Conservation (phyloP, 2,113 vertebrate species). For the Struthio camelus region DNA sequence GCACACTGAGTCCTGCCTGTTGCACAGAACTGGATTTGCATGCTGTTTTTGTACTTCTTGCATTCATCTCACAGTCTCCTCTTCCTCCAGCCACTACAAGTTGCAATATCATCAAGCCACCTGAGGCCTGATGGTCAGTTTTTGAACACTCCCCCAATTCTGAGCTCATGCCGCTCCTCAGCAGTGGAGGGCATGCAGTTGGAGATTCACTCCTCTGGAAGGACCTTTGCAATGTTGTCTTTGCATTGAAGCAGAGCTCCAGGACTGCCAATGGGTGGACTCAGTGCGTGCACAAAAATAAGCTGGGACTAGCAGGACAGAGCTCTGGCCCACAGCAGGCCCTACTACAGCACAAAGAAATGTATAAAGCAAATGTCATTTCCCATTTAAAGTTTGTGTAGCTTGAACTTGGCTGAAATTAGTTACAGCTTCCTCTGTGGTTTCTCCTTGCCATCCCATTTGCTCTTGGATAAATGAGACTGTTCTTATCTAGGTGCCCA, state of each 20-base stretch:
- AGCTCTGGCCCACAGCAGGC: background rate
- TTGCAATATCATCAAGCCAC: background rate
- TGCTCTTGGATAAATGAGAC: background rate
- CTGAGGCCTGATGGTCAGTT: background rate
- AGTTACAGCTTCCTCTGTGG: conserved; percentile 7
- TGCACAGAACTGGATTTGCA: background rate
- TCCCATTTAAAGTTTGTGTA: background rate
- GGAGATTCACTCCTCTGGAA: background rate
- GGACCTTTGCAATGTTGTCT: background rate
- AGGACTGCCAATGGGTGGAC: background rate
- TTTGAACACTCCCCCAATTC: background rate
- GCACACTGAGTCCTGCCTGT: background rate
- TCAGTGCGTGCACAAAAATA: rapidly evolving
- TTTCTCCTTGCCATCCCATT: background rate
- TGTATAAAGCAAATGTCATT: background rate
- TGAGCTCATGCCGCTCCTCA: background rate
- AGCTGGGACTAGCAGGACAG: background rate
- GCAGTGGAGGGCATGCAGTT: background rate
- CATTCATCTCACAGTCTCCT: background rate
- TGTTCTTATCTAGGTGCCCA: background rate
- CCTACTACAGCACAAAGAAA: background rate
- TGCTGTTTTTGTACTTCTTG: background rate
- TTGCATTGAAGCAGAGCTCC: background rate
- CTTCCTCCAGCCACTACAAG: background rate
- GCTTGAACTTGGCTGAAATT: background rate